A percentile compares a stretch with the other conserved stretches of the same genome.
Conservation (phyloP, 1,140 invertebrate species). For the Diachasmimorpha longicaudata region DNA sequence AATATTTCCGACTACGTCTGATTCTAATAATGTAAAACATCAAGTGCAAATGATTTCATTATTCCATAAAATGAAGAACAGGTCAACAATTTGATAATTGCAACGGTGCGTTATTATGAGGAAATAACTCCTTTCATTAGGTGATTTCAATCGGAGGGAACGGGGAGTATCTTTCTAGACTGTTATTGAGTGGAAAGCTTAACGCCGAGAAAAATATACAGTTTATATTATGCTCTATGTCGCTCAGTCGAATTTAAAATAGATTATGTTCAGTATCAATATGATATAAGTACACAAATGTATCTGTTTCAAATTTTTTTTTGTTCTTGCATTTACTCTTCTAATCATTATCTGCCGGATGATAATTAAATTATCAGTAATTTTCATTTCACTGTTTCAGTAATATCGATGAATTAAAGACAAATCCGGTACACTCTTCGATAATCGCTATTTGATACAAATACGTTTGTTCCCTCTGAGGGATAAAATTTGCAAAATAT, state of each 20-base stretch:
- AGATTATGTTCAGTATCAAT: conserved; percentile 47
- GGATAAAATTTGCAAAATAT: conserved; percentile 50
- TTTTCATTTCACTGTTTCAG: neutral
- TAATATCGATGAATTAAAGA: neutral
- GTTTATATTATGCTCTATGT: conserved; percentile 49
- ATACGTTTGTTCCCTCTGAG: too few species aligned
- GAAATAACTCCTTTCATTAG: neutral
- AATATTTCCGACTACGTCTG: neutral
- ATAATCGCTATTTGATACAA: too few species aligned
- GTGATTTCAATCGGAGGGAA: neutral
- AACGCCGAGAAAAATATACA: conserved; percentile 61
- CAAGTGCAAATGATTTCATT: neutral
- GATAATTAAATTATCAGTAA: conserved; percentile 17
- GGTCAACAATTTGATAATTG: conserved; percentile 18
- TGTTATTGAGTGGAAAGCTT: conserved; percentile 53
- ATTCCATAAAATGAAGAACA: neutral
- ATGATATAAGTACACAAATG: conserved; percentile 48
- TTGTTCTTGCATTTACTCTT: conserved; percentile 23
- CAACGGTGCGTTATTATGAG: neutral
- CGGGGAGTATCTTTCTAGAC: conserved; percentile 34
- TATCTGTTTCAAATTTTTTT: conserved; percentile 32
- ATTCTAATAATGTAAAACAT: neutral
- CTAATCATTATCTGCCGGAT: conserved; percentile 44
- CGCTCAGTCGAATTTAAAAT: conserved; percentile 57
- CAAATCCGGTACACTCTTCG: too few species aligned